Percentiles rank a stretch among this genome's conserved stretches.
phyloP scores from a whole-genome alignment of 2,888 invertebrate species.

The Anthophora plumipes region DNA sequence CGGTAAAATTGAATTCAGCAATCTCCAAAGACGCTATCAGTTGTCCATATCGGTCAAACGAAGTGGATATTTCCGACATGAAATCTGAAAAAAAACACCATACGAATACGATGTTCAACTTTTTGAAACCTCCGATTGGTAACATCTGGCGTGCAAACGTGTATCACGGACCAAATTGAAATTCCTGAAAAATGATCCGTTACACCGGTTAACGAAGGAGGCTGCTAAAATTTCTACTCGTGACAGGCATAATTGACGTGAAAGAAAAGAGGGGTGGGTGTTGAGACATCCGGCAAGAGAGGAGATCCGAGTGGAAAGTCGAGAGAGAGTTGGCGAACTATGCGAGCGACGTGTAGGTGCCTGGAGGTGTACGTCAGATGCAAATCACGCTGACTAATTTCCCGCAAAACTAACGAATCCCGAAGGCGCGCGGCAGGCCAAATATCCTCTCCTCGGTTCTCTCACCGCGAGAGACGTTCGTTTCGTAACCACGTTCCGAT shows the following conservation, averaged over 20 bases:
- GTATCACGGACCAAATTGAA: background rate
- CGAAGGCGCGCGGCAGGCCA: slow-evolving; percentile 40
- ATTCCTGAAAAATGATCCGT: slow-evolving; percentile 33
- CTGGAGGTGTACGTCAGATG: slow-evolving; percentile 82
- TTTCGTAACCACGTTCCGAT: slow-evolving; percentile 52
- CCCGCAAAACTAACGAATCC: slow-evolving; percentile 80
- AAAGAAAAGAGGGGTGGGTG: slow-evolving; percentile 58
- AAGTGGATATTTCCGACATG: too few relatives aligned
- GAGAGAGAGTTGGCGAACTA: slow-evolving; percentile 77
- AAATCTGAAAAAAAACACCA: too few relatives aligned
- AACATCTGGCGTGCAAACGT: too few relatives aligned
- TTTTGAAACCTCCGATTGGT: background rate
- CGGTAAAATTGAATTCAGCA: too few relatives aligned
- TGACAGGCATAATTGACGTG: slow-evolving; percentile 79
- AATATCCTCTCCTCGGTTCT: slow-evolving; percentile 26
- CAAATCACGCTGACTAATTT: slow-evolving; percentile 83
- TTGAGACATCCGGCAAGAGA: slow-evolving; percentile 78
- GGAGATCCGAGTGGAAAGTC: slow-evolving; percentile 70
- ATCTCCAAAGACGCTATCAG: too few relatives aligned
- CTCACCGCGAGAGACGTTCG: slow-evolving; percentile 46
- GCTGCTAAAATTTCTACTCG: slow-evolving; percentile 50
- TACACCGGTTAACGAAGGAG: slow-evolving; percentile 42
- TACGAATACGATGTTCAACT: too few relatives aligned
- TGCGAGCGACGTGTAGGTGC: slow-evolving; percentile 80
- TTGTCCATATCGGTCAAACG: too few relatives aligned